Evolutionary conservation across 2,113 vertebrate genomes (phyloP), one percentile per base, ranked within the genome.

Genomic region (Galeopterus variegatus): DNA sequence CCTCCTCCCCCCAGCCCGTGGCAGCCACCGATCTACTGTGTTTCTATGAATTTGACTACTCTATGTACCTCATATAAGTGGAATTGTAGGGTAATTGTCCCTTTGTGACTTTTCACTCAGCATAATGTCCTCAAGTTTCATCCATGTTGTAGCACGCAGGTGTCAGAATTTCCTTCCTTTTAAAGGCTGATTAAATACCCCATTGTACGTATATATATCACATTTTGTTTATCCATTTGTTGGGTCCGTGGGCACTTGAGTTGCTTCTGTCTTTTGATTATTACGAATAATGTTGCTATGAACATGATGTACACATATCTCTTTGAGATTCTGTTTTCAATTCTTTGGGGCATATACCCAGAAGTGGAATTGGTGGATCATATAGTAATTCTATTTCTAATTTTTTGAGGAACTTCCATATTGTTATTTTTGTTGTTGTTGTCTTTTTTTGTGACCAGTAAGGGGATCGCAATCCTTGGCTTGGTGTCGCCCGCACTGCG

Each of bases 161-260:
- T 69, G 18, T 75, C 75, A 87, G 60, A 60, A 70, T 93, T 80
- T 62, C 62, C 72, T 88, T 65, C 80, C 33, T 64, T 80, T 72
- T 60, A 64, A 82, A 75, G 12, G 17, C 80, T 79, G 54, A 77
- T 12, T 79, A 90, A 41, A 41, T 65, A 54, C 31, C 60, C 12
- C 13, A 2, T 36, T n/a, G 21, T 62, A 23, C 23, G 13, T 33
- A 50, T 33, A 67, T 31, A 18, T 31, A 18, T 21, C 26, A 64
- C 26, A 15, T 70, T 88, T 64, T 70, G 3, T 94, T 83, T 76
- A 12, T 69, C 77, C 69, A 24, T 81, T 67, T 50, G 45, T 75
- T 28, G 62, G 14, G 14, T 24, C 8, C 4, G 14, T 15, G 23
- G 36, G 45, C 48, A 31, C 12, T 28, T 67, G 82, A 26, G 3